Base-by-base conservation (phyloP, 2,888 invertebrate genomes). In the Drosophila mimica region DNA sequence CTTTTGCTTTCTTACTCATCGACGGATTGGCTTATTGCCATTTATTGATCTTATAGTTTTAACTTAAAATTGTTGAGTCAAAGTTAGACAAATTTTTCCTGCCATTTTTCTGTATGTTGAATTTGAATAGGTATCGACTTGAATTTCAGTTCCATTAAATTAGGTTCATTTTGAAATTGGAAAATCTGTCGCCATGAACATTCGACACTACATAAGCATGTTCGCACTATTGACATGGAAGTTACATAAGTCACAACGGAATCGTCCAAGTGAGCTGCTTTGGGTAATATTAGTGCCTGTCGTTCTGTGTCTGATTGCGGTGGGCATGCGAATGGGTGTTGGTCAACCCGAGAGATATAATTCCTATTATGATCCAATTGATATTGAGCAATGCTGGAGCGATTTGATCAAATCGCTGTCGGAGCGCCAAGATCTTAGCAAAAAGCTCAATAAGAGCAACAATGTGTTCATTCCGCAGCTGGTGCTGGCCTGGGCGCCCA, bases 401-500 rank as follows among this genome's bases (percentile, higher is more conserved):
- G 63, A 82, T 15, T 28, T 84, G 67, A 20, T 82, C 0, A 73
- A 75, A 0, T 64, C 52, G 1, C 33, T 85, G 11, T 0, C 33
- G 36, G 33, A 43, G 8, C 74, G 64, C 0, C 60, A 69, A 3
- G 7, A 34, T 1, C 6, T 79, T 0, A 70, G 51, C 3, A 25
- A 40, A 0, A 0, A 3, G 0, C 7, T 17, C 0, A 76, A 79
- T 15, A 38, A 51, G 2, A 56, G 15, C 6, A 38, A 38, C 6
- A 85, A 74, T 58, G 70, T 74, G 1, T 90, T 74, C 38, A 59
- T 79, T 5, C 90, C 90, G 0, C 56, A 79, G 20, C 6, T 81
- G n/a, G 15, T 72, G 2, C 53, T 91, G 13, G 89, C 75, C 20
- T 91, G 81, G 79, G 84, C 91, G 6, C 91, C 90, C 13, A 17